Evolutionary conservation across 1,140 invertebrate species (phyloP).

Genomic region (Coelopa frigida): DNA sequence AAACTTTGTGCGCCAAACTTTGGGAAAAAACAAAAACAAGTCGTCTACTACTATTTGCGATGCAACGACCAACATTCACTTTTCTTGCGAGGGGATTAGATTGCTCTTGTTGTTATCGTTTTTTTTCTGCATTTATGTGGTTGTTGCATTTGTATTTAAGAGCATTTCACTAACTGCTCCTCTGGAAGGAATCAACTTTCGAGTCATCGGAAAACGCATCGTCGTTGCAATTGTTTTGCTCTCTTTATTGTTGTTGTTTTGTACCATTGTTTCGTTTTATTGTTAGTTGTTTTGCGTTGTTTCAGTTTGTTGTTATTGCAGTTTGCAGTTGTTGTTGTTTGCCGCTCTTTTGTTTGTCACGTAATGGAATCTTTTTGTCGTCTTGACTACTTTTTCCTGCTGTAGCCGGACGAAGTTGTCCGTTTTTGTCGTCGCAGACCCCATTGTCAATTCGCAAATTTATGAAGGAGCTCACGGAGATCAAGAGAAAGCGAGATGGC

Average conservation of each 20-base stretch:
- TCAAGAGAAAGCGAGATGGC: too few species aligned
- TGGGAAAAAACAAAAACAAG: too few species aligned
- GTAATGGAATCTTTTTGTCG: conserved; percentile 12
- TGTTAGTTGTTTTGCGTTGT: background rate
- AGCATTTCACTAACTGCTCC: too few species aligned
- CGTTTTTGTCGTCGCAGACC: background rate
- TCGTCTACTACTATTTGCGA: conserved; percentile 1
- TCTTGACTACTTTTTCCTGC: conserved; percentile 5
- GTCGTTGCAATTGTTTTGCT: conserved; percentile 3
- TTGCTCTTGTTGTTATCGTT: conserved; percentile 3
- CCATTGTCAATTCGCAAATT: too few species aligned
- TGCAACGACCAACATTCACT: background rate
- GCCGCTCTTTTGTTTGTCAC: too few species aligned
- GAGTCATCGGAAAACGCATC: background rate
- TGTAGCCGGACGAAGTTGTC: conserved; percentile 7
- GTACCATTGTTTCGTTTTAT: conserved; percentile 1
- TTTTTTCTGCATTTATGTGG: too few species aligned
- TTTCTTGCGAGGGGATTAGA: background rate
- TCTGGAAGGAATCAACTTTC: too few species aligned
- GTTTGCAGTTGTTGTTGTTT: background rate
- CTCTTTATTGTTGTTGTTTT: background rate
- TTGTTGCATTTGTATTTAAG: too few species aligned
- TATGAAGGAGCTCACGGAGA: too few species aligned
- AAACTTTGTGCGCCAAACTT: too few species aligned
- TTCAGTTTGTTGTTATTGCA: background rate